A percentile compares a stretch with the other conserved stretches of the same genome.
Conservation (phyloP, 1,140 invertebrate genomes). For the Diuraphis noxia region DNA sequence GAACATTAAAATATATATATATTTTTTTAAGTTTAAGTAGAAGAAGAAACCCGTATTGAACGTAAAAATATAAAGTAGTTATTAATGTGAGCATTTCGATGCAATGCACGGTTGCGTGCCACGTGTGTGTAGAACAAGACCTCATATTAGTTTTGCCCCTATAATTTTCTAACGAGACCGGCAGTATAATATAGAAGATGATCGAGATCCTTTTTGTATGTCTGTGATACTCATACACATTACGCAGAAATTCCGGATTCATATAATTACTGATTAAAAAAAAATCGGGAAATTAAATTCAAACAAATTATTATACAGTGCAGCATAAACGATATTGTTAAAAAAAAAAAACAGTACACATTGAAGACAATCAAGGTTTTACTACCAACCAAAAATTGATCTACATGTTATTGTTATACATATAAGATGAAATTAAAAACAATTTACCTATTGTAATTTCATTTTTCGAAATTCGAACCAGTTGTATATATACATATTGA, state of each 20-base stretch:
- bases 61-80: slow-evolving; percentile 43
- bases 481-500: neutral
- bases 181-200: neutral
- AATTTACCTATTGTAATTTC: slow-evolving; percentile 33
- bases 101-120: slow-evolving; percentile 40
- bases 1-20: slow-evolving; percentile 12
- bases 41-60: slow-evolving; percentile 33
- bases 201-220: neutral
- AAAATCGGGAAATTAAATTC: neutral
- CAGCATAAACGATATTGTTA: neutral
- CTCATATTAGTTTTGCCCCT: slow-evolving; percentile 25
- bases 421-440: neutral
- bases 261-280: neutral
- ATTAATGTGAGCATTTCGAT: slow-evolving; percentile 38
- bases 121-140: neutral
- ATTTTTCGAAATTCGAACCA: neutral
- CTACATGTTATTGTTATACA: neutral
- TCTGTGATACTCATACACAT: neutral
- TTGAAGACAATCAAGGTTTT: neutral
- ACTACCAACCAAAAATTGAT: neutral
- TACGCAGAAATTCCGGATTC: neutral
- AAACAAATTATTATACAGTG: neutral
- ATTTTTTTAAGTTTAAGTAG: neutral
- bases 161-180: slow-evolving; percentile 35
- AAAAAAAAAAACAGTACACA: neutral